Evolutionary conservation across 2,797 vertebrate genomes (phyloP).

Genomic region (Siniperca undulata): DNA sequence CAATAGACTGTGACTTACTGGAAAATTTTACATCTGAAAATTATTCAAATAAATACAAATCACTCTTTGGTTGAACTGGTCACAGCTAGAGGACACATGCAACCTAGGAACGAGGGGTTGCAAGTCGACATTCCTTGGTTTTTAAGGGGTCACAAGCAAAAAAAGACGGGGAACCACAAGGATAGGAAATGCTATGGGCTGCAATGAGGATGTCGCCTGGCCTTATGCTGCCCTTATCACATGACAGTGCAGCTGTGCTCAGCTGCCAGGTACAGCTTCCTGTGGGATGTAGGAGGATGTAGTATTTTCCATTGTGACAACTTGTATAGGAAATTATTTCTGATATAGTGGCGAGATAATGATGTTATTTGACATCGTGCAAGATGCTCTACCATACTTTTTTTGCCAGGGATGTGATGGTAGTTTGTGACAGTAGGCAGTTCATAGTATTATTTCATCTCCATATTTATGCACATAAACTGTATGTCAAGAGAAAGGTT

Average conservation of each 20-base stretch:
- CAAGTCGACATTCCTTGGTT: not conserved
- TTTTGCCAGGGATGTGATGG: constrained; percentile 11
- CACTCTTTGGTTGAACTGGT: not conserved
- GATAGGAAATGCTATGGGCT: not conserved
- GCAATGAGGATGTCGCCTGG: not conserved
- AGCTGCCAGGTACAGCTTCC: constrained; percentile 54
- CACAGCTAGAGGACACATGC: not conserved
- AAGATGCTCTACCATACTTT: not conserved
- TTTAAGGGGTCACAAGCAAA: not conserved
- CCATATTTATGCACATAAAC: constrained; percentile 9
- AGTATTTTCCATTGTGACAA: constrained; percentile 14
- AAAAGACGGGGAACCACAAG: not conserved
- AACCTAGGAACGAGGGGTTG: not conserved
- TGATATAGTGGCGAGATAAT: constrained; percentile 21
- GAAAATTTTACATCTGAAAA: not conserved
- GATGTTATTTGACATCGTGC: not conserved
- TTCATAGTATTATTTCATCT: constrained; percentile 11
- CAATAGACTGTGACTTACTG: not conserved
- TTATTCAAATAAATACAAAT: not conserved
- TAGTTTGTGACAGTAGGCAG: not conserved
- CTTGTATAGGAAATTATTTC: constrained; percentile 42
- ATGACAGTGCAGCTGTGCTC: constrained; percentile 45
- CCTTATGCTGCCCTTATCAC: constrained; percentile 19
- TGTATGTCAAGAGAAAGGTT: constrained; percentile 24
- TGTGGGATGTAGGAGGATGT: constrained; percentile 39